Conservation (phyloP, 1,140 invertebrate species). For the Bicyclus anynana region DNA sequence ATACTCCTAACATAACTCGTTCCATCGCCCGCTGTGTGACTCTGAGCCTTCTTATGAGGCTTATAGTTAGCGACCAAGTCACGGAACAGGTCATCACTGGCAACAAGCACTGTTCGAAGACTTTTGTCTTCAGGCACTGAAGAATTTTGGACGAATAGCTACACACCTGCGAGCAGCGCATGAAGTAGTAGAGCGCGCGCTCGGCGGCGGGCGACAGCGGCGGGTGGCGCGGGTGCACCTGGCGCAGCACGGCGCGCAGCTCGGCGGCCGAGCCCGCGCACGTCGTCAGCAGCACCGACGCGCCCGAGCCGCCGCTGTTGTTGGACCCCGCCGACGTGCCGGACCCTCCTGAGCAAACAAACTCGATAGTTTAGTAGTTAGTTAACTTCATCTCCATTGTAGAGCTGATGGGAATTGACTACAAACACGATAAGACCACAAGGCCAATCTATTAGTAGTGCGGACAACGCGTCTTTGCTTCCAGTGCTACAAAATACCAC, state of each 20-base stretch:
- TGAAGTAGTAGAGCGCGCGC: conserved; percentile 91
- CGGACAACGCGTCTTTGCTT: too few relatives aligned
- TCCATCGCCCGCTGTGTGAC: too few relatives aligned
- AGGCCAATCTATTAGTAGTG: too few relatives aligned
- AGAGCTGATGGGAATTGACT: too few relatives aligned
- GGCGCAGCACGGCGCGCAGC: conserved; percentile 84
- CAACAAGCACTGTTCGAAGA: too few relatives aligned
- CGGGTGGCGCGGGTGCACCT: conserved; percentile 64
- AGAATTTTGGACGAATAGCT: neutral
- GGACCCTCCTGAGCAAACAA: conserved; percentile 25
- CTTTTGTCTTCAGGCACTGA: too few relatives aligned
- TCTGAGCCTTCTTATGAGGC: too few relatives aligned
- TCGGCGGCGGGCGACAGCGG: conserved; percentile 81
- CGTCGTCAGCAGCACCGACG: conserved; percentile 89
- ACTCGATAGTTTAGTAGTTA: neutral
- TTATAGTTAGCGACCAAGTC: too few relatives aligned
- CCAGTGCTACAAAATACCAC: too few relatives aligned
- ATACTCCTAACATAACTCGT: too few relatives aligned
- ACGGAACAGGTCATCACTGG: too few relatives aligned
- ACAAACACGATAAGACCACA: too few relatives aligned
- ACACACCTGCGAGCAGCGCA: conserved; percentile 89
- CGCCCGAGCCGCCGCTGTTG: conserved; percentile 46
- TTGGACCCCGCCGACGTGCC: conserved; percentile 33
- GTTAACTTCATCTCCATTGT: neutral
- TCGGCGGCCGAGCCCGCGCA: conserved; percentile 90